Base-by-base conservation (phyloP, 2,113 vertebrate species). In the Microtus montanus region DNA sequence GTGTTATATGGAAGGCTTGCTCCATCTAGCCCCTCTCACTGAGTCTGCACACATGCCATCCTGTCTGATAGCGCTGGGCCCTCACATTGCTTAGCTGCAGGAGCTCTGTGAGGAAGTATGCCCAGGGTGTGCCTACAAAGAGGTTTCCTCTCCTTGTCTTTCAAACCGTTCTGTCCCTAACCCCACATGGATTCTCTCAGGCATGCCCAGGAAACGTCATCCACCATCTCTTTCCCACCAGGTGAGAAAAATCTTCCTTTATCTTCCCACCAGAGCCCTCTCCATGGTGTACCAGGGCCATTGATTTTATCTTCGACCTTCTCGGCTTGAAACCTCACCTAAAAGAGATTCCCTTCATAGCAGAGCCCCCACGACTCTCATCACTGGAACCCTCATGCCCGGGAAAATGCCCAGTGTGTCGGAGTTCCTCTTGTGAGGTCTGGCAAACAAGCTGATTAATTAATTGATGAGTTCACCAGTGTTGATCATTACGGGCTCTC, bases 401-500 rank as follows among this genome's bases (percentile, higher is more conserved):
- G 86, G 92, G 26, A 78, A 90, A 85, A 89, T 26, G 38, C 44
- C 28, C 44, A 41, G 22, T 26, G n/a, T 44, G 73, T 14, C 64
- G 22, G 78, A 78, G 44, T 49, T 63, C 17, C 14, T 92, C 19
- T 26, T 22, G 47, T 19, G 9, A 35, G 19, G 58, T 80, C 92
- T 38, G 52, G 30, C 15, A 84, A 90, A n/a, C 24, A 38, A 68
- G 54, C 35, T 92, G 90, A 80, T 88, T 52, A 90, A 88, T 86
- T 84, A 96, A 73, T 89, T 78, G 63, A 85, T n/a, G 78, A 84
- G 70, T 33, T 91, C 41, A 52, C 49, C 74, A 38, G 33, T 58
- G 41, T 58, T 70, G 49, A n/a, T 87, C 82, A 92, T 44, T 78
- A 74, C 14, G 12, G 38, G 71, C 74, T 92, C 84, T 83, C 8